These are phyloP conservation scores for Laspeyria flexula DNA, from an alignment of 2,888 invertebrate genomes.

Conservation along the genomic window DNA sequence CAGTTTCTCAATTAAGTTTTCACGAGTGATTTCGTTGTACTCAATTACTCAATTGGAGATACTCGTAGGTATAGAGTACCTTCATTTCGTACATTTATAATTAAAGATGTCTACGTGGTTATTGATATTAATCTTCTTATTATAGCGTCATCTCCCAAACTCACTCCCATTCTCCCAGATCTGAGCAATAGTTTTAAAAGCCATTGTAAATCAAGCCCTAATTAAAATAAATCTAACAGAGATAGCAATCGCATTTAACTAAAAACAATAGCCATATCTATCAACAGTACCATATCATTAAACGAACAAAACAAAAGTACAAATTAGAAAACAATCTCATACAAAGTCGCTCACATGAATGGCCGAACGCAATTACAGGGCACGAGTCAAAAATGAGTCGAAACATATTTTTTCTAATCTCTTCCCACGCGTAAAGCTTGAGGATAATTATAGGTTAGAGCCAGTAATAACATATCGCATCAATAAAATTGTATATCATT, in stretches of 20 bases:
- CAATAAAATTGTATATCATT: conserved; percentile 86
- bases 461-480: conserved; percentile 84
- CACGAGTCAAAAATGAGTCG: conserved; percentile 76
- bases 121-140: no score
- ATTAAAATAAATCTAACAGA: neutral
- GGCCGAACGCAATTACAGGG: conserved; percentile 76
- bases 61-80: no score
- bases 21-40: no score
- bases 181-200: no score
- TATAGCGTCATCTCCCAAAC: no score
- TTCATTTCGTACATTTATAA: no score
- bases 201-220: no score
- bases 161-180: no score
- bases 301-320: conserved; percentile 50
- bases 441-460: conserved; percentile 81
- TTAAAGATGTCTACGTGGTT: no score
- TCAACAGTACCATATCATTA: conserved; percentile 42
- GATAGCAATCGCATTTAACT: conserved; percentile 34
- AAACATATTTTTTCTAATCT: conserved; percentile 79
- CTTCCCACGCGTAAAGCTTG: conserved; percentile 83
- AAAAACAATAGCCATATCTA: conserved; percentile 40
- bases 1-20: no score
- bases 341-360: conserved; percentile 65
- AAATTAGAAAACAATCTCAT: conserved; percentile 69
- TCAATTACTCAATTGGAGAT: no score